A percentile compares a stretch with the other conserved stretches of the same genome.
These are phyloP conservation scores for Anticlea derivata DNA, from an alignment of 2,888 invertebrate genomes.

Conservation along the genomic window DNA sequence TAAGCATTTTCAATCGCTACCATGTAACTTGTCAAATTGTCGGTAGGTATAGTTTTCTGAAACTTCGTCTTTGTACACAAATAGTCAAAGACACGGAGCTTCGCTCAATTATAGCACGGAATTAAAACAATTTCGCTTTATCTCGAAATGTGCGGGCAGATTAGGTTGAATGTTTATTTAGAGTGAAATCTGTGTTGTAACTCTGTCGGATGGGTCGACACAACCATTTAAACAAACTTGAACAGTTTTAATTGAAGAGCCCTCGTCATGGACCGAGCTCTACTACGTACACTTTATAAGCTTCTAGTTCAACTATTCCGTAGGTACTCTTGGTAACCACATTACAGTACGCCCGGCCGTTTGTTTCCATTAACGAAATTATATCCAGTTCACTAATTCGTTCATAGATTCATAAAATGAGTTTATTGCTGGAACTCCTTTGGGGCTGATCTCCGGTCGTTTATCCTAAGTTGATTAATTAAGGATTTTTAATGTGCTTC, in stretches of 20 bases:
- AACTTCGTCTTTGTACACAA: constrained; percentile 1
- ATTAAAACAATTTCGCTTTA: constrained; percentile 35
- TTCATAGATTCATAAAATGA: constrained; percentile 48
- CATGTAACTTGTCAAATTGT: constrained; percentile 33
- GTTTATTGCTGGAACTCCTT: constrained; percentile 40
- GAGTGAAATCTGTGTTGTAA: constrained; percentile 53
- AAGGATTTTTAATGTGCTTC: constrained; percentile 11
- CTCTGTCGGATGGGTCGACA: constrained; percentile 61
- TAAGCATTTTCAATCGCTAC: constrained; percentile 51
- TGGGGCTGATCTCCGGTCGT: constrained; percentile 31
- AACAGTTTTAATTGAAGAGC: constrained; percentile 76
- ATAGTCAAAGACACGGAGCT: constrained; percentile 7
- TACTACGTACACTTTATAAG: constrained; percentile 32
- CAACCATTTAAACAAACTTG: constrained; percentile 76
- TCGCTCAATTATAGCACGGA: constrained; percentile 4
- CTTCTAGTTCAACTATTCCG: constrained; percentile 22
- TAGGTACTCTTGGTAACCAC: constrained; percentile 18
- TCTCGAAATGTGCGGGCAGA: constrained; percentile 36
- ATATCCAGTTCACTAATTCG: constrained; percentile 48
- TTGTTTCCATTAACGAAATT: constrained; percentile 60
- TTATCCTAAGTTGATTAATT: constrained; percentile 32
- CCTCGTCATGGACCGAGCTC: constrained; percentile 57
- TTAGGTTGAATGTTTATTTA: constrained; percentile 49
- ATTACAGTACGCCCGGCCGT: constrained; percentile 21
- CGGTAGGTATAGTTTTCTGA: constrained; percentile 27